Conservation (phyloP, 2,888 invertebrate species). For the Meliscaeva auricollis region DNA sequence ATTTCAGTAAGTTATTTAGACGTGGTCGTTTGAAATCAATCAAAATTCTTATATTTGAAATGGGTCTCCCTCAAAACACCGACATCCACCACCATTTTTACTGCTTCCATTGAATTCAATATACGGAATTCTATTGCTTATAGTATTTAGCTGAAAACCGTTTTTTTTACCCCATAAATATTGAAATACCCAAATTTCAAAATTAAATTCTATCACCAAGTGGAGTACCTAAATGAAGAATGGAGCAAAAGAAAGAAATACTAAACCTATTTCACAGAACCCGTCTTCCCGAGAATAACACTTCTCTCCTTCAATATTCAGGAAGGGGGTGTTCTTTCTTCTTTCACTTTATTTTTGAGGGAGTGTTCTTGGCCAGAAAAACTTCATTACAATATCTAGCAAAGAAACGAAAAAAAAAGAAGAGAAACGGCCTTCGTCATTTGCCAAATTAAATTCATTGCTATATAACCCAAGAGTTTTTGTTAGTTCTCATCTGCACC, state of each 20-base stretch:
- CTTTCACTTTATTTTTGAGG: not conserved
- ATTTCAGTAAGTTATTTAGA: not conserved
- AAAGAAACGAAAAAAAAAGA: slow-evolving; percentile 41
- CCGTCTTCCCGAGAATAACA: slow-evolving; percentile 9
- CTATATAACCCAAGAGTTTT: slow-evolving; percentile 46
- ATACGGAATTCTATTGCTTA: slow-evolving; percentile 16
- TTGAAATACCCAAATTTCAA: slow-evolving; percentile 62
- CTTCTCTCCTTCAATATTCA: slow-evolving; percentile 9
- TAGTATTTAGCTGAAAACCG: not conserved
- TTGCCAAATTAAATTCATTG: slow-evolving; percentile 74
- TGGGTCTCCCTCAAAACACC: not conserved
- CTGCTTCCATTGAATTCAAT: not conserved
- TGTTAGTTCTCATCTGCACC: slow-evolving; percentile 3
- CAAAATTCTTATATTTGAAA: slow-evolving; percentile 23
- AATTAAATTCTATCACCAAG: slow-evolving; percentile 69
- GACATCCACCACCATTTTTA: not conserved
- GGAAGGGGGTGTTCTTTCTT: not conserved
- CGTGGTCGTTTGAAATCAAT: slow-evolving; percentile 4
- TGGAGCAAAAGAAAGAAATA: not conserved
- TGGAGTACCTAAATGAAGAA: not conserved
- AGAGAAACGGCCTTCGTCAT: slow-evolving; percentile 68
- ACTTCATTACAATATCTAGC: slow-evolving; percentile 65
- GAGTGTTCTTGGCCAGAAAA: slow-evolving; percentile 39
- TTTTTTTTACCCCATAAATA: slow-evolving; percentile 39
- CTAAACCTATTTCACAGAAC: slow-evolving; percentile 3